These are phyloP conservation scores for Petrocephalus zakoni DNA, from an alignment of 2,113 vertebrate species.

Conservation along the genomic window DNA sequence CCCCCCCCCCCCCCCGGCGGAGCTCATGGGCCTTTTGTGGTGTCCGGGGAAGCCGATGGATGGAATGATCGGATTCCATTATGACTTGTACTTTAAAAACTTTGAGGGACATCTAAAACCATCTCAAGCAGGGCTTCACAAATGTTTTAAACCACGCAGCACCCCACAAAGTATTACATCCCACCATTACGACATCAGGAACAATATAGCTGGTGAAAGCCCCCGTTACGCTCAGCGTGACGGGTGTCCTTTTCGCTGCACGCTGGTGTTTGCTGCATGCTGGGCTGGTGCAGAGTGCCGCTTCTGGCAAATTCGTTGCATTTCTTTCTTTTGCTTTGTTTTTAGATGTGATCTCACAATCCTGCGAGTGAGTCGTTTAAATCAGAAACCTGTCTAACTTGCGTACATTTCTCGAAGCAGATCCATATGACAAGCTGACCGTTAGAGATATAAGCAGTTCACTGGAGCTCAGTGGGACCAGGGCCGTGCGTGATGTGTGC, in stretches of 20 bases:
- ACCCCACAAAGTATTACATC: background rate
- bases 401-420: too few relatives aligned
- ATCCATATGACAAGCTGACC: too few relatives aligned
- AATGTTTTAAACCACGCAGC: background rate
- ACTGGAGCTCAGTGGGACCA: too few relatives aligned
- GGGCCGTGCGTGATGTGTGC: too few relatives aligned
- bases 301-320: background rate
- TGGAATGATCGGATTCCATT: background rate
- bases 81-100: background rate
- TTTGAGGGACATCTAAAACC: background rate
- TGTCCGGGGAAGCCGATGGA: background rate
- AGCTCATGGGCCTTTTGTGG: background rate
- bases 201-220: background rate
- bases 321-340: background rate
- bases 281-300: background rate
- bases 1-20: too few relatives aligned
- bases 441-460: too few relatives aligned
- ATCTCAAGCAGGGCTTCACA: background rate
- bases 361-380: too few relatives aligned
- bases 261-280: too few relatives aligned
- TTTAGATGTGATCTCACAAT: background rate
- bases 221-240: background rate
- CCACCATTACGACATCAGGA: background rate
- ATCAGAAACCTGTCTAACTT: too few relatives aligned
- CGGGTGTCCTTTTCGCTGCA: background rate